Evolutionary conservation across 2,797 vertebrate species (phyloP), one percentile per base, ranked within the genome.

Genomic region (Pangasius djambal): DNA sequence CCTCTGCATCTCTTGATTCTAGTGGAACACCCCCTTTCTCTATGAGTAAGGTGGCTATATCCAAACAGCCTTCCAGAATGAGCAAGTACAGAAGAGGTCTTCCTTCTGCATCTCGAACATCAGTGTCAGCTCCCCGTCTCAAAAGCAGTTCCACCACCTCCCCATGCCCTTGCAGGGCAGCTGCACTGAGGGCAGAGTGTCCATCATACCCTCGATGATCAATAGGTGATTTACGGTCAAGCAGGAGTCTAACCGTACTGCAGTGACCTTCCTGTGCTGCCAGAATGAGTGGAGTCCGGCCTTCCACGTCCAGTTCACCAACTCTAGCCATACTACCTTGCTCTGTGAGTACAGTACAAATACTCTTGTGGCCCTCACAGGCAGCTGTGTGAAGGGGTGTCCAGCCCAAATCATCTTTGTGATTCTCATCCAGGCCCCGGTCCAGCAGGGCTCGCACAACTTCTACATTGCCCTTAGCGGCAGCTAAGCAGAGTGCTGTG

Each of bases 381-480:
- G 97, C 96, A 0, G 96, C 97, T 28, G 96, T 93, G 10, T 97
- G 97, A 44, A 97, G 90, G 0, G 97, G 96, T 1, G 97, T 97
- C 97, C 97, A 97, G 87, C 97, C 97, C 9, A 97, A 90, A 75
- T 96, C 95, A n/a, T 97, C 97, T 85, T 96, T 96, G 90, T 97
- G 97, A 91, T 97, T 97, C 91, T 97, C 96, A 16, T 97, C 96
- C 86, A 97, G 93, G 22, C 97, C 97, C 78, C 96, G 93, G 70
- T 96, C 95, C 83, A 97, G 91, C 87, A 97, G 93, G 4, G 95
- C 92, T 0, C 94, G 92, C 0, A 97, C 97, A 28, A 96, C 96
- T 59, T 96, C 96, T 3, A 94, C 44, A 3, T 95, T 96, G 55
- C 96, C 96, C 44, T 94, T 95, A 0, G 95, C 96, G 0, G 97